Conservation (phyloP, 2,797 vertebrate species). For the Peromyscus nudipes region DNA sequence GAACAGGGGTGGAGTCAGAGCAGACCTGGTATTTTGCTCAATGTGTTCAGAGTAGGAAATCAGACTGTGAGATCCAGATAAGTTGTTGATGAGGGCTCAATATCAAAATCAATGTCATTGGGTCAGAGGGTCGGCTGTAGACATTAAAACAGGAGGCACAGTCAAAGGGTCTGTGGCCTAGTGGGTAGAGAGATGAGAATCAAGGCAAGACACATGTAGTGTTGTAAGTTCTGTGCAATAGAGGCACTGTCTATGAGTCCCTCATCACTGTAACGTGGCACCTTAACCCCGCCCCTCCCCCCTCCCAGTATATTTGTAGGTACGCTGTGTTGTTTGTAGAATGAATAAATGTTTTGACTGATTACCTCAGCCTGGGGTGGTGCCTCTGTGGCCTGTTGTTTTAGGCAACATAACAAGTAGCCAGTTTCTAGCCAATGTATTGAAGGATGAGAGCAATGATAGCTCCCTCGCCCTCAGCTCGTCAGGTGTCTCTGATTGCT, state of each 20-base stretch:
- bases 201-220: not conserved
- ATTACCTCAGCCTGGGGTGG: not conserved
- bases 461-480: not conserved
- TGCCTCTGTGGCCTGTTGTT: not conserved
- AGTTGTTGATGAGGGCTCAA: not conserved
- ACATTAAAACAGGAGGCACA: not conserved
- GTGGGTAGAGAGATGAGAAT: not conserved
- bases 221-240: not conserved
- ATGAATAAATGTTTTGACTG: not conserved
- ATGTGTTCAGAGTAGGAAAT: not conserved
- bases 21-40: not conserved
- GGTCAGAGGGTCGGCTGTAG: not conserved
- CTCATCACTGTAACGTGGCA: not conserved
- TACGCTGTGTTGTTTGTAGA: not conserved
- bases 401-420: not conserved
- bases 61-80: not conserved
- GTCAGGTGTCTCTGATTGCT: not conserved
- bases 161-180: not conserved
- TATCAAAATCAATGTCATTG: not conserved
- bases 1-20: not conserved
- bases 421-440: not conserved
- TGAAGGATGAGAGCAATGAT: not conserved
- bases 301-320: not conserved
- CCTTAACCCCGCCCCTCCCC: not conserved
- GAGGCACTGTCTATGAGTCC: not conserved